Evolutionary conservation across 2,113 vertebrate species (phyloP).

Genomic region (Octodon degus): DNA sequence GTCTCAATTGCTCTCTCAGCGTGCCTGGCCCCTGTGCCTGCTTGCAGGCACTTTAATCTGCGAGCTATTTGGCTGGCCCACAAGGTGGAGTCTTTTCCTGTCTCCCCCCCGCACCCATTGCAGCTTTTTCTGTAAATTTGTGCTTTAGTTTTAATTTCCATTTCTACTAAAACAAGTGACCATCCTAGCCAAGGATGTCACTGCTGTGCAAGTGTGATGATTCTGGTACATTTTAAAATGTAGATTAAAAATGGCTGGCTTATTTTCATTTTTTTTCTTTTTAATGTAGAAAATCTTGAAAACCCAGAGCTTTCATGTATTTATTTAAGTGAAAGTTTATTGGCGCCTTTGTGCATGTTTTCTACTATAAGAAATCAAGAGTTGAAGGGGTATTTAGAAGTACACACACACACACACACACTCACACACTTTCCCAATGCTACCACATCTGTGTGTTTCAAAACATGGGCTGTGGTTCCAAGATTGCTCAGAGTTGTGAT

Average conservation of each 20-base stretch:
- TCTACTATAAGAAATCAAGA: conserved; percentile 27
- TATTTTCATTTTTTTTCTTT: conserved; percentile 36
- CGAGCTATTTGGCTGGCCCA: too few species aligned
- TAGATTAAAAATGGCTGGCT: neutral
- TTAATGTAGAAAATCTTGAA: neutral
- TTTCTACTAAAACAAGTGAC: neutral
- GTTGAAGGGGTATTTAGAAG: neutral
- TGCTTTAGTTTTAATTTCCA: neutral
- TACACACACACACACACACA: neutral
- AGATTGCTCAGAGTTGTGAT: neutral
- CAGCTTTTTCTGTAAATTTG: neutral
- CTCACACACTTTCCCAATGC: neutral
- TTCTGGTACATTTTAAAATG: neutral
- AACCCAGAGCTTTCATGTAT: conserved; percentile 11
- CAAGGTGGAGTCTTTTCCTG: too few species aligned
- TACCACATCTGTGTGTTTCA: neutral
- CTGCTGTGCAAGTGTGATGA: neutral
- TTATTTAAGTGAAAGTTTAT: conserved; percentile 20
- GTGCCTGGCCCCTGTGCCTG: too few species aligned
- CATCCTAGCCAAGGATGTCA: neutral
- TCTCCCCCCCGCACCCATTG: too few species aligned
- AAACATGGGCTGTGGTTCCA: neutral
- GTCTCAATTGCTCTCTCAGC: too few species aligned
- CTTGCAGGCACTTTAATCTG: too few species aligned
- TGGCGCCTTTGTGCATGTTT: neutral